These are phyloP conservation scores for Drosophila fuyamai DNA, from an alignment of 1,140 invertebrate genomes.

Conservation along the genomic window DNA sequence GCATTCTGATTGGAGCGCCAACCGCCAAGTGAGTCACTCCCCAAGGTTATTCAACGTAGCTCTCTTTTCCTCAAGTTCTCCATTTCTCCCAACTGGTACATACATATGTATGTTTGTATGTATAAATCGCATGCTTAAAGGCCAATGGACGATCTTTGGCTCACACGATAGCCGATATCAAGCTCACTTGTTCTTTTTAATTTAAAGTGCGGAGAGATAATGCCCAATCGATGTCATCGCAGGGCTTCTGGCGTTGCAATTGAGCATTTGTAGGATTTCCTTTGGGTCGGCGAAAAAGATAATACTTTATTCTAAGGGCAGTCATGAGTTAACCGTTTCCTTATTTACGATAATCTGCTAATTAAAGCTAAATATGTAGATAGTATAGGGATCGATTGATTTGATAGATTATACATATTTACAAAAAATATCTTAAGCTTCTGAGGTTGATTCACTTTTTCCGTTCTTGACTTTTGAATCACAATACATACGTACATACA, in stretches of 20 bases:
- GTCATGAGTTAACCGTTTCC: neutral
- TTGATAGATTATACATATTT: too few species aligned
- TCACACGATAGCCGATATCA: conserved; percentile 43
- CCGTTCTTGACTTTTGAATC: too few species aligned
- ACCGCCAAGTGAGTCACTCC: conserved; percentile 48
- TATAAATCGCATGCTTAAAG: conserved; percentile 23
- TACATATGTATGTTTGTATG: too few species aligned
- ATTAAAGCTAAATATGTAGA: neutral
- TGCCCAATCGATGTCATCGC: conserved; percentile 1
- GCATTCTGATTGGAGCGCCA: conserved; percentile 38
- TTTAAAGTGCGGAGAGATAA: conserved; percentile 14
- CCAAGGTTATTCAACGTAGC: conserved; percentile 54
- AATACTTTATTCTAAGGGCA: neutral
- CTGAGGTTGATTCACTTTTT: too few species aligned
- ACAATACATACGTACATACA: too few species aligned
- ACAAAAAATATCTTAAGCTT: too few species aligned
- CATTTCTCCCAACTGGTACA: conserved; percentile 13
- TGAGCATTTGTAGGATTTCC: conserved; percentile 35
- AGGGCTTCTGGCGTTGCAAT: conserved; percentile 29
- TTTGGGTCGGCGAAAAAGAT: neutral
- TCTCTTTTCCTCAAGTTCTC: conserved; percentile 10
- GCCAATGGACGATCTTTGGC: conserved; percentile 55
- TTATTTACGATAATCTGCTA: neutral
- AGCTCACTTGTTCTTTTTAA: neutral
- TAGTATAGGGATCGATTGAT: neutral